Evolutionary conservation across 2,888 invertebrate species (phyloP).

Genomic region (Ectemnius cavifrons): DNA sequence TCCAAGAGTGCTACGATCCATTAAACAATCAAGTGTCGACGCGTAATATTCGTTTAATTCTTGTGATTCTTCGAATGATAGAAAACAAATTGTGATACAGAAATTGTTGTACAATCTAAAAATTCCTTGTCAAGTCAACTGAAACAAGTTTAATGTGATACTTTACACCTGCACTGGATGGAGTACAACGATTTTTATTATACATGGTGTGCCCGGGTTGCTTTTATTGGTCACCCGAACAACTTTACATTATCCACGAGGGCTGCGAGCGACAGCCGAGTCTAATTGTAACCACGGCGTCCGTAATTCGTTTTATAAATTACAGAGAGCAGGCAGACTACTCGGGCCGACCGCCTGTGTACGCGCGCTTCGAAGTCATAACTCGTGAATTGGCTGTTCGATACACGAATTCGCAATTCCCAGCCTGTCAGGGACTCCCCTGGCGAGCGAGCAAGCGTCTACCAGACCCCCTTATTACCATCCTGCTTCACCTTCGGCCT

Average conservation of each 20-base stretch:
- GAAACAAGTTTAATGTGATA: too few relatives aligned
- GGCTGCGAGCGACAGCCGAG: neutral
- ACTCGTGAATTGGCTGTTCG: conserved; percentile 9
- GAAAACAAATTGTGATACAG: too few relatives aligned
- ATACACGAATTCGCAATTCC: conserved; percentile 21
- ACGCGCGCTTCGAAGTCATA: conserved; percentile 16
- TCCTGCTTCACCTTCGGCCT: neutral
- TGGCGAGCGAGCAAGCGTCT: too few relatives aligned
- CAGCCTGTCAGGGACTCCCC: conserved; percentile 18
- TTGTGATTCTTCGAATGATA: too few relatives aligned
- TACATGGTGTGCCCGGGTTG: too few relatives aligned
- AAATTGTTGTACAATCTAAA: too few relatives aligned
- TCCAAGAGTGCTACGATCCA: too few relatives aligned
- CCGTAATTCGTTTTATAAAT: conserved; percentile 36
- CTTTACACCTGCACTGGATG: too few relatives aligned
- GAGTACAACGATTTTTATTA: too few relatives aligned
- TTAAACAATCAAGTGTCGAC: too few relatives aligned
- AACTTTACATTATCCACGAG: neutral
- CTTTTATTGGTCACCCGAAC: neutral
- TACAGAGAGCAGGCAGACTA: conserved; percentile 14
- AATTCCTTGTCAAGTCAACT: too few relatives aligned
- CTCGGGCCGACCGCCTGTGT: neutral
- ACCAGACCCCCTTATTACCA: neutral
- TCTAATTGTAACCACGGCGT: conserved; percentile 31
- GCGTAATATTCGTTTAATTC: too few relatives aligned